These are phyloP conservation scores for Pangasianodon gigas DNA, from an alignment of 2,113 vertebrate species.

Conservation along the genomic window DNA sequence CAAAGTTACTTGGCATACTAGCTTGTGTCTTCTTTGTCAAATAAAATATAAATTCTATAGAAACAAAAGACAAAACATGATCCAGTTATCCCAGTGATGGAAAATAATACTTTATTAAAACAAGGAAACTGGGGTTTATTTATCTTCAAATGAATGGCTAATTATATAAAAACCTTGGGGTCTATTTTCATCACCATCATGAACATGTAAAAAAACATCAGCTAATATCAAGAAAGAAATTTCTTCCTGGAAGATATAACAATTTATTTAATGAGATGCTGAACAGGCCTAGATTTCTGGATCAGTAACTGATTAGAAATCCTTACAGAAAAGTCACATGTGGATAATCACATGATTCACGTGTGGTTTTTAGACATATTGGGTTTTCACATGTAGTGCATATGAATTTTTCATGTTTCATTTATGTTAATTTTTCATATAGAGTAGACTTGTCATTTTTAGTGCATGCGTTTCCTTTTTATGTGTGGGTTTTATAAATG, in stretches of 20 bases:
- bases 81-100: not conserved
- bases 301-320: not conserved
- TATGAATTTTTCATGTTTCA: not conserved
- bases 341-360: not conserved
- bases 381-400: not conserved
- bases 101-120: not conserved
- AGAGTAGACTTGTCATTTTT: not conserved
- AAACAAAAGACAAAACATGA: not conserved
- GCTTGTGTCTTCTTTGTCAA: not conserved
- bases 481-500: not conserved
- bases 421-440: not conserved
- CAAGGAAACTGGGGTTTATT: not conserved
- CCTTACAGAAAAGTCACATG: not conserved
- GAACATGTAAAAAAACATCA: not conserved
- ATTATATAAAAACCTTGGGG: not conserved
- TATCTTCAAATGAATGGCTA: not conserved
- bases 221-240: not conserved
- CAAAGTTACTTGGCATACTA: not conserved
- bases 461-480: not conserved
- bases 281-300: not conserved
- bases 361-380: not conserved
- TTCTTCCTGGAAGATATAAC: not conserved
- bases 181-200: not conserved
- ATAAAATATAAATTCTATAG: not conserved
- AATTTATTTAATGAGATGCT: not conserved